Percentiles rank a stretch among this genome's conserved stretches.
phyloP scores from a whole-genome alignment of 2,113 vertebrate species.

The Amblyornis subalaris region DNA sequence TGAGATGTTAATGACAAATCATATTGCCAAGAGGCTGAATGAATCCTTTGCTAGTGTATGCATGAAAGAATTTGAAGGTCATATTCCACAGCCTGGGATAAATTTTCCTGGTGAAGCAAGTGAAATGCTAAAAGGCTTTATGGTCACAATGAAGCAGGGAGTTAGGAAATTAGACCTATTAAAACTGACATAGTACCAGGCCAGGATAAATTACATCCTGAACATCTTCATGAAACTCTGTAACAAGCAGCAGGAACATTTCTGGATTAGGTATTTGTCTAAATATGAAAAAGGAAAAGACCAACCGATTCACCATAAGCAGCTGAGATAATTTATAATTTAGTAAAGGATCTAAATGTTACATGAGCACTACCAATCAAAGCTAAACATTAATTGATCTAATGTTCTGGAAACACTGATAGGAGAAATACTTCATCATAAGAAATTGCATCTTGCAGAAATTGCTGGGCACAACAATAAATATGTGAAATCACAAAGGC shows the following conservation, averaged over 20 bases:
- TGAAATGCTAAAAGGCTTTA: constrained; percentile 37
- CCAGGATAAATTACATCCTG: neutral
- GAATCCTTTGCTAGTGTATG: neutral
- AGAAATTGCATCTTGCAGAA: neutral
- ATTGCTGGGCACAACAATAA: neutral
- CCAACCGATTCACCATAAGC: neutral
- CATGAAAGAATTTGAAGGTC: constrained; percentile 39
- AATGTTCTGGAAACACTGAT: neutral
- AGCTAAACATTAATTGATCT: neutral
- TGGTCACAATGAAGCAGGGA: neutral
- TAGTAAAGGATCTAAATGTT: neutral
- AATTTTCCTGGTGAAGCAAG: constrained; percentile 16
- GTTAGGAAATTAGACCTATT: constrained; percentile 41
- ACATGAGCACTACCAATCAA: neutral
- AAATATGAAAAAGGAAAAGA: neutral
- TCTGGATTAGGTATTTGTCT: neutral
- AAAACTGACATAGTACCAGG: neutral
- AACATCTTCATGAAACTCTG: neutral
- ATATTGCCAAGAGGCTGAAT: constrained; percentile 24
- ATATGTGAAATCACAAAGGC: neutral
- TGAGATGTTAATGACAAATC: constrained; percentile 26
- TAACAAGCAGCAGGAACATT: neutral
- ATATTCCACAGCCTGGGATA: constrained; percentile 25
- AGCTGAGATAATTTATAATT: neutral
- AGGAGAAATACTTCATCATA: neutral